Evolutionary conservation across 2,888 invertebrate genomes (phyloP).

Genomic region (Tinea pellionella): DNA sequence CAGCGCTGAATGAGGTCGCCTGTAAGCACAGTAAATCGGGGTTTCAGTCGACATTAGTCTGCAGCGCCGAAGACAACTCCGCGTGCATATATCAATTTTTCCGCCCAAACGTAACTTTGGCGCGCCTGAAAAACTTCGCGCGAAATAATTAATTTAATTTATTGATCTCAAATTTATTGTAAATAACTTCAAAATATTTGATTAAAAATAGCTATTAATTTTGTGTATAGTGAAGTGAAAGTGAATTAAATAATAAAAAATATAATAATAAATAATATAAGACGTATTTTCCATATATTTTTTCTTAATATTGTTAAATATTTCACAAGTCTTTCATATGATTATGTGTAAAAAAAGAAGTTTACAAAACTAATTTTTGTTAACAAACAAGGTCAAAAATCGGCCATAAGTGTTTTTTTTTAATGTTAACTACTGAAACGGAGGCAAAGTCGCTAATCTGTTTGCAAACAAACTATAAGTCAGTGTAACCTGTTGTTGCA

Average conservation of each 20-base stretch:
- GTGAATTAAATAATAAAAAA: not conserved
- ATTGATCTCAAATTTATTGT: not conserved
- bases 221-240: not conserved
- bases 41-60: not conserved
- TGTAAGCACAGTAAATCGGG: not conserved
- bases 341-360: slow-evolving; percentile 35
- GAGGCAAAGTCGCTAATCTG: slow-evolving; percentile 57
- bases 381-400: slow-evolving; percentile 49
- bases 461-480: slow-evolving; percentile 49
- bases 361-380: slow-evolving; percentile 45
- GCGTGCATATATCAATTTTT: not conserved
- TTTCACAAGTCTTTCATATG: slow-evolving; percentile 14
- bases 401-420: slow-evolving; percentile 43
- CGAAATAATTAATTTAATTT: not conserved
- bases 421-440: slow-evolving; percentile 58
- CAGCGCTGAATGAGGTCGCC: not conserved
- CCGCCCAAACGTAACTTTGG: not conserved
- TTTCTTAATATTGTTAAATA: not conserved
- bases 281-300: too few species aligned
- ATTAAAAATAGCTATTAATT: not conserved
- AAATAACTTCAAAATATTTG: not conserved
- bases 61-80: not conserved
- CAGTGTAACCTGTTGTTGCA: slow-evolving; percentile 27
- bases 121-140: not conserved
- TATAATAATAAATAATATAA: too few species aligned